These are phyloP conservation scores for Orbicella faveolata DNA, from an alignment of 64 coral and sea anemone species.

Conservation along the genomic window DNA sequence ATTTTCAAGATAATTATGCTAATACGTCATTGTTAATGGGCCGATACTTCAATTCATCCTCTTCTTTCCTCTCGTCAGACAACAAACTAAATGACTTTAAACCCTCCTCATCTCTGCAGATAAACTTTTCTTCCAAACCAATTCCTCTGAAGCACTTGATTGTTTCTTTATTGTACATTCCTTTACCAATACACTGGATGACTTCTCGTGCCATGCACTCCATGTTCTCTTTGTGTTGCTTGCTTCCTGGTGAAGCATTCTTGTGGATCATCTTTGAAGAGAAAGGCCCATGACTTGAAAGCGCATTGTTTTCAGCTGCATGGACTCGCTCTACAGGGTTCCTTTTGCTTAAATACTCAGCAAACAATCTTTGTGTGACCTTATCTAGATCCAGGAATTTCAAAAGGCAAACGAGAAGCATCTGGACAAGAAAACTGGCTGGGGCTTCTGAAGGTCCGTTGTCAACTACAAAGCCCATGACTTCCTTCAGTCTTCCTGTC, in stretches of 20 bases:
- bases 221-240: conserved; percentile 57
- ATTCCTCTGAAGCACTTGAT: conserved; percentile 33
- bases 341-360: too few species aligned
- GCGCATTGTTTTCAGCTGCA: too few species aligned
- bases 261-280: conserved; percentile 13
- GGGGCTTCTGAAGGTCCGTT: too few species aligned
- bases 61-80: conserved; percentile 2
- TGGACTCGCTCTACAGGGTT: too few species aligned
- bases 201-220: conserved; percentile 36
- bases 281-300: too few species aligned
- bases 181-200: neutral
- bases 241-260: neutral
- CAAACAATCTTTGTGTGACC: too few species aligned
- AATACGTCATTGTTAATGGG: neutral
- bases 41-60: neutral
- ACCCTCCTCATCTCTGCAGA: conserved; percentile 27
- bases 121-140: neutral
- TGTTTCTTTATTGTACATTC: neutral
- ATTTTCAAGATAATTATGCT: conserved; percentile 33
- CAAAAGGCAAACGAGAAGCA: too few species aligned
- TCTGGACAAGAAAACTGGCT: too few species aligned
- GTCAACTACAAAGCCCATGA: conserved; percentile 6
- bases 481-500: conserved; percentile 13
- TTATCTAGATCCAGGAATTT: too few species aligned
- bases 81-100: conserved; percentile 34